These are phyloP conservation scores for Harlomillsia oculata DNA, from an alignment of 1,140 invertebrate genomes.

Conservation along the genomic window DNA sequence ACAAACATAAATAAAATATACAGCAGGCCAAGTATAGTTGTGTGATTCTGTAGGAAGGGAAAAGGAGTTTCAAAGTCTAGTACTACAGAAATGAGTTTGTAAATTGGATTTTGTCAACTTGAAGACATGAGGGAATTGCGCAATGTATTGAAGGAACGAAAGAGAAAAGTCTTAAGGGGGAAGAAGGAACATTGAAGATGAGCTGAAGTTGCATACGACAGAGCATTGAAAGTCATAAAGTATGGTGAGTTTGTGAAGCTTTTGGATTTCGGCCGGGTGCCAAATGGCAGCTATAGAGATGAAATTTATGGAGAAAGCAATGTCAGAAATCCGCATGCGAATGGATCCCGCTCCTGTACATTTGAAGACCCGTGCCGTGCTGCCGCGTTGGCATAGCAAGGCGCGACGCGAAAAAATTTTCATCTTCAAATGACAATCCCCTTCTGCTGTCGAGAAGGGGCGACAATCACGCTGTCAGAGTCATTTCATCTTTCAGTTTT, in stretches of 20 bases:
- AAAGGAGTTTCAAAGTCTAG: too few species aligned
- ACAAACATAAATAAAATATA: too few species aligned
- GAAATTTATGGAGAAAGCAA: conserved; percentile 28
- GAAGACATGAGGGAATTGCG: background rate
- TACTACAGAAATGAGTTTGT: too few species aligned
- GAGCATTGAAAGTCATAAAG: conserved; percentile 25
- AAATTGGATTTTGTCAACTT: too few species aligned
- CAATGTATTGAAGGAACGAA: conserved; percentile 2
- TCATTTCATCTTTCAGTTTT: conserved; percentile 11
- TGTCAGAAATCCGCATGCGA: conserved; percentile 31
- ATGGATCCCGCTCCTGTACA: background rate
- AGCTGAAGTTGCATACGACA: conserved; percentile 4
- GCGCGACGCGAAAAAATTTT: conserved; percentile 29
- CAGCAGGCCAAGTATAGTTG: too few species aligned
- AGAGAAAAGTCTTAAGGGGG: background rate
- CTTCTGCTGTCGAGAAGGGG: conserved; percentile 6
- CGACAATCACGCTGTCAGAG: too few species aligned
- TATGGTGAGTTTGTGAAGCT: conserved; percentile 23
- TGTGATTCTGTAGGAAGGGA: too few species aligned
- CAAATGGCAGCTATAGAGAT: conserved; percentile 28
- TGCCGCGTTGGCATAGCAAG: background rate
- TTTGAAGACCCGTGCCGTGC: background rate
- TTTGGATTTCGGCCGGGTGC: conserved; percentile 27
- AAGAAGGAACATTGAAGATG: conserved; percentile 6
- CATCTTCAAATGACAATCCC: conserved; percentile 25